These are phyloP conservation scores for Lycophotia porphyrea DNA, from an alignment of 2,888 invertebrate genomes.

Conservation along the genomic window DNA sequence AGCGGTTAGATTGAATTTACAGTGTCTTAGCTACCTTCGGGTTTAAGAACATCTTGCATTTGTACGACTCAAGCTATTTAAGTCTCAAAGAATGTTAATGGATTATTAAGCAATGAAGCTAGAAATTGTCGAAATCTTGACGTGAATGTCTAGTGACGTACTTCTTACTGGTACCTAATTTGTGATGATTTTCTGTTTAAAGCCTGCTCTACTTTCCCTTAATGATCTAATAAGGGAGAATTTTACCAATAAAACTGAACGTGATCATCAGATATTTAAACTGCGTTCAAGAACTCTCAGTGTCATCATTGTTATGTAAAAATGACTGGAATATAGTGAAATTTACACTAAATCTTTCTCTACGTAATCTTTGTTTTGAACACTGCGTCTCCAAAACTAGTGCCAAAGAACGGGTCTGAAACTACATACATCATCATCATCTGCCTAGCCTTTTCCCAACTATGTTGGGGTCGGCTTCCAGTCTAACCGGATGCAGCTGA, in stretches of 20 bases:
- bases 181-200: neutral
- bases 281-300: neutral
- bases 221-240: neutral
- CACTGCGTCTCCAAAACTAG: neutral
- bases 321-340: neutral
- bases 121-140: neutral
- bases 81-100: neutral
- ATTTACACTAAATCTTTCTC: neutral
- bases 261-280: neutral
- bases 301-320: neutral
- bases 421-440: too few relatives aligned
- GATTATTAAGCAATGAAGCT: too few relatives aligned
- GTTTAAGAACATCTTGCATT: conserved; percentile 19
- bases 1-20: conserved; percentile 44
- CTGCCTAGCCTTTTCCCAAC: too few relatives aligned
- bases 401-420: neutral
- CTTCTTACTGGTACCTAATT: neutral
- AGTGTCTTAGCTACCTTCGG: conserved; percentile 7
- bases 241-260: neutral
- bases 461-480: too few relatives aligned
- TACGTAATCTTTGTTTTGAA: neutral
- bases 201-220: neutral
- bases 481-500: too few relatives aligned
- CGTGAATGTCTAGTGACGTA: neutral
- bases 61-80: neutral